Conservation (phyloP, 2,888 invertebrate genomes). For the Poecilus cupreus region DNA sequence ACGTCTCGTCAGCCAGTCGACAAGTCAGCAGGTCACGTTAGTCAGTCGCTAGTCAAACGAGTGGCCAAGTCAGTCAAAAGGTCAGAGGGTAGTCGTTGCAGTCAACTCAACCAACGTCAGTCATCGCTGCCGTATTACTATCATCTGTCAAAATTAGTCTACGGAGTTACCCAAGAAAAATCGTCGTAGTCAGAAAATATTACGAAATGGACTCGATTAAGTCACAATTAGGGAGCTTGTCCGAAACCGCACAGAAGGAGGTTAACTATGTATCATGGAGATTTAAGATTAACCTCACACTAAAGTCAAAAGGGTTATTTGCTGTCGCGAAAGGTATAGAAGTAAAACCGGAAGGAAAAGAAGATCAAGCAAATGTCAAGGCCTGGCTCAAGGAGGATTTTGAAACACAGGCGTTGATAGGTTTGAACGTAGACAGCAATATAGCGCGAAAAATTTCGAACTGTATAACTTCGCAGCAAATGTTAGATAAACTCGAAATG, state of each 20-base stretch:
- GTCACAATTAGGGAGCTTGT: constrained; percentile 62
- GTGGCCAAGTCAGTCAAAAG: too few species aligned
- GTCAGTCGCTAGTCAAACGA: background rate
- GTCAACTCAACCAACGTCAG: too few species aligned
- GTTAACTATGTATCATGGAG: constrained; percentile 64
- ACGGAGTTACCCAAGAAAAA: too few species aligned
- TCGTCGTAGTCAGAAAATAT: too few species aligned
- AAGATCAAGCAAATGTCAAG: constrained; percentile 22
- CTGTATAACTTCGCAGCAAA: constrained; percentile 61
- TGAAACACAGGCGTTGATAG: constrained; percentile 64
- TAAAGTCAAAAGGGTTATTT: constrained; percentile 57
- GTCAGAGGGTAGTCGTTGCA: too few species aligned
- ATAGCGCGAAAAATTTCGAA: constrained; percentile 64
- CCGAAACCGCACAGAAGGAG: constrained; percentile 60
- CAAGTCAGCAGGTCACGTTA: background rate
- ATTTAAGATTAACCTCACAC: constrained; percentile 63
- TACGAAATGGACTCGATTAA: constrained; percentile 63
- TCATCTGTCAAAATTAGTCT: too few species aligned
- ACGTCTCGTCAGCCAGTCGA: background rate
- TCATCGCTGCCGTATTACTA: too few species aligned
- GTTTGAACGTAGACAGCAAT: constrained; percentile 63
- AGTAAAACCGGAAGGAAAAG: constrained; percentile 60
- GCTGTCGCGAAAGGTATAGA: constrained; percentile 52
- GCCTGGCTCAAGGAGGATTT: constrained; percentile 64
- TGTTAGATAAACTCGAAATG: constrained; percentile 61